Evolutionary conservation across 2,888 invertebrate species (phyloP).

Genomic region (Drosophila quinaria): DNA sequence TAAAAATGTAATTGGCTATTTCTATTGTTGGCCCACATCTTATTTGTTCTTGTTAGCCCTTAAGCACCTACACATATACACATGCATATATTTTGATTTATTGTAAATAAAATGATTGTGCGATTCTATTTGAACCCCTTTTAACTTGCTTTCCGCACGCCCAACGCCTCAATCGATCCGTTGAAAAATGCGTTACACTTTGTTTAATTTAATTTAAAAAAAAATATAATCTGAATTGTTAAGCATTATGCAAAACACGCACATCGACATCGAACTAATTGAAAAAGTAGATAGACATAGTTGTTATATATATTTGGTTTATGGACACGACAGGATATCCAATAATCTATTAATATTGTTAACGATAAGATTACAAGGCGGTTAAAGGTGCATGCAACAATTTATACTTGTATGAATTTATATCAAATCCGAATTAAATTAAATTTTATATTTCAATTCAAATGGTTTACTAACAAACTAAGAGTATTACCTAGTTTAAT

Average conservation of each 20-base stretch:
- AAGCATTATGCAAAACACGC: slow-evolving; percentile 78
- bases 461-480: slow-evolving; percentile 38
- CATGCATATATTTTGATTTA: slow-evolving; percentile 42
- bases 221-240: slow-evolving; percentile 3
- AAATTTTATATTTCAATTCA: slow-evolving; percentile 26
- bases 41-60: slow-evolving; percentile 43
- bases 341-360: slow-evolving; percentile 19
- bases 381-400: slow-evolving; percentile 46
- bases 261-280: slow-evolving; percentile 55
- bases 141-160: slow-evolving; percentile 27
- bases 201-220: background rate
- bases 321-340: slow-evolving; percentile 19
- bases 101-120: slow-evolving; percentile 70
- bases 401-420: slow-evolving; percentile 10
- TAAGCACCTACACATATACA: slow-evolving; percentile 49
- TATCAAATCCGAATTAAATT: slow-evolving; percentile 11
- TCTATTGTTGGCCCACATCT: slow-evolving; percentile 57
- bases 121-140: slow-evolving; percentile 49
- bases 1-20: slow-evolving; percentile 59
- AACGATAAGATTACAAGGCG: slow-evolving; percentile 9
- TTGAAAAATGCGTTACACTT: slow-evolving; percentile 14
- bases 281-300: slow-evolving; percentile 25
- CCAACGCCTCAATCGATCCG: slow-evolving; percentile 28
- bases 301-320: slow-evolving; percentile 43
- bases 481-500: slow-evolving; percentile 6